These are phyloP conservation scores for Adelges cooleyi DNA, from an alignment of 1,140 invertebrate species.

Conservation along the genomic window DNA sequence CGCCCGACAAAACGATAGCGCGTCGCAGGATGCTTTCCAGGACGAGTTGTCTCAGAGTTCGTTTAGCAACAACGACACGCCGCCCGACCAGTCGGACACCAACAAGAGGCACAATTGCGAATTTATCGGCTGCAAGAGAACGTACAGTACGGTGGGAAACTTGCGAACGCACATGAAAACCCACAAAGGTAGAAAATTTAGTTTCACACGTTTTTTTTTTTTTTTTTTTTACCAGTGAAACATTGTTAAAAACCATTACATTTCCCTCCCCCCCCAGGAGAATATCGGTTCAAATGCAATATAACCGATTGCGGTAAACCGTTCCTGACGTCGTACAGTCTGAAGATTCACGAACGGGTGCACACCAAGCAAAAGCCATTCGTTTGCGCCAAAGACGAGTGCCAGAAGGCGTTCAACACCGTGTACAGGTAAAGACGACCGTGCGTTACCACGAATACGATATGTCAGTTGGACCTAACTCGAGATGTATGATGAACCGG, in stretches of 20 bases:
- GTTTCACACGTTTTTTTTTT: too few relatives aligned
- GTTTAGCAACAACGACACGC: constrained; percentile 43
- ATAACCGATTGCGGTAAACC: constrained; percentile 80
- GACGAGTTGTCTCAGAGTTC: constrained; percentile 23
- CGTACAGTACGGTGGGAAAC: constrained; percentile 89
- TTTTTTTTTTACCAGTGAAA: not conserved
- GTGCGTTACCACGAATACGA: not conserved
- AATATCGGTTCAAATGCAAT: constrained; percentile 85
- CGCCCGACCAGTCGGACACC: constrained; percentile 48
- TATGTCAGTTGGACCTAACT: not conserved
- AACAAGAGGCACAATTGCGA: constrained; percentile 67
- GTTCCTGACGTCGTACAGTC: constrained; percentile 86
- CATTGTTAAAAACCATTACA: too few relatives aligned
- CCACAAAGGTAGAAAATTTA: constrained; percentile 63
- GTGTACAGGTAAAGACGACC: constrained; percentile 56
- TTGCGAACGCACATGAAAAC: constrained; percentile 91
- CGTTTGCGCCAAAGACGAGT: constrained; percentile 60
- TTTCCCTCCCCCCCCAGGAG: constrained; percentile 68
- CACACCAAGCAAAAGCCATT: constrained; percentile 92
- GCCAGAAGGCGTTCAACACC: constrained; percentile 89
- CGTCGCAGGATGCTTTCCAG: constrained; percentile 8
- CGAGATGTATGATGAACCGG: constrained; percentile 6
- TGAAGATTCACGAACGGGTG: constrained; percentile 88
- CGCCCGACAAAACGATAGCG: not conserved
- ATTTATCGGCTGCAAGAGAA: constrained; percentile 75